Evolutionary conservation across 2,113 vertebrate species (phyloP), one percentile per base, ranked within the genome.

Genomic region (Sinosuthora webbiana): DNA sequence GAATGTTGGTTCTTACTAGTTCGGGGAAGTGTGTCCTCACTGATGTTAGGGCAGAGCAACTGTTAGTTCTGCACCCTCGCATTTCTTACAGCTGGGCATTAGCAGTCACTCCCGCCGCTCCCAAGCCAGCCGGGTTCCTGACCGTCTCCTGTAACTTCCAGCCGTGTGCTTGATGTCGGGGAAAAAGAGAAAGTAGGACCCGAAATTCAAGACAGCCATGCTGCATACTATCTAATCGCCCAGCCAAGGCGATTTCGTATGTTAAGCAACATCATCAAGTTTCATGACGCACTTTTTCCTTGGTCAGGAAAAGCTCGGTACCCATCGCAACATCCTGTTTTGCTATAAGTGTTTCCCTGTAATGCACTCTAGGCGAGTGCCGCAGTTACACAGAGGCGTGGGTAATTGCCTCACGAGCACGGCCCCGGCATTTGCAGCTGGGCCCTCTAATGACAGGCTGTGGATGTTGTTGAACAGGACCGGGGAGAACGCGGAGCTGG

Each of bases 71-170:
- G 31, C 25, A n/a, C 15, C 27, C 52, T 8, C 1, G 1, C 0
- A 9, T 39, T 50, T 52, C 30, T 21, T 5, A 3, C 0, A 5
- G 24, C 55, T 25, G 15, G 4, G 11, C 6, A 1, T 0, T 2
- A 30, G n/a, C 12, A 2, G 5, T 10, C n/a, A 4, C 11, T 64
- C 12, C 35, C 15, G 11, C 33, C 19, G 0, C 64, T 39, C 8
- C 4, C 52, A 23, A 23, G 56, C 5, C 56, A 7, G 69, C 53
- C 31, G 1, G 3, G 3, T 9, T 55, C 47, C 45, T 4, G 4
- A 4, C 47, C 6, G 11, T 2, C 33, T 62, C 23, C 55, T 18
- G 1, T 2, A 12, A 15, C 64, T 89, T n/a, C 13, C 57, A 76
- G 13, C 49, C 67, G 1, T 11, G 45, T 19, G 71, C 64, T 30